Percentiles rank a stretch among this genome's conserved stretches.
phyloP scores from a whole-genome alignment of 2,888 invertebrate genomes.

The Dynastes maya region DNA sequence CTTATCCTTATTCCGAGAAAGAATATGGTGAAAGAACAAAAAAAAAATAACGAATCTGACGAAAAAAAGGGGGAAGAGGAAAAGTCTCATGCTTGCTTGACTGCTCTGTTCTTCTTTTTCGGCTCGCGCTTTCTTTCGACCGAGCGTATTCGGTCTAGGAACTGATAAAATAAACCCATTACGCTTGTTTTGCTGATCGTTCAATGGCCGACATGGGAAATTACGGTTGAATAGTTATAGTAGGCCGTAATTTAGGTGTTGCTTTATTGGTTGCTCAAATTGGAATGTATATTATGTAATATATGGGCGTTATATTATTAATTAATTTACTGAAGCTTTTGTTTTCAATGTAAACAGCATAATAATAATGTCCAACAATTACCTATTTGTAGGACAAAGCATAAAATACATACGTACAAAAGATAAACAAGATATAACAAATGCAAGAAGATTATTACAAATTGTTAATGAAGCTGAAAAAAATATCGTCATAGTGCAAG shows the following conservation, averaged over 20 bases:
- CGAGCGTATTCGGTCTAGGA: not conserved
- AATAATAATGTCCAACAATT: no score
- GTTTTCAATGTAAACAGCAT: no score
- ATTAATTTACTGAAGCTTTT: not conserved
- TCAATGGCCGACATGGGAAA: constrained; percentile 15
- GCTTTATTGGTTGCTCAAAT: not conserved
- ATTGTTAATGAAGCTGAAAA: no score
- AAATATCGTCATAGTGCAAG: no score
- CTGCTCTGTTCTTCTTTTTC: not conserved
- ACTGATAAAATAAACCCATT: not conserved
- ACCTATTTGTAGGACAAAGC: no score
- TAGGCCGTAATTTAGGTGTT: not conserved
- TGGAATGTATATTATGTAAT: not conserved
- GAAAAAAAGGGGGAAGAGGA: not conserved
- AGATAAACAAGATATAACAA: no score
- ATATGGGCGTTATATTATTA: constrained; percentile 5
- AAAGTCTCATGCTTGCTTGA: not conserved
- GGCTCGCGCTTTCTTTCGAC: not conserved
- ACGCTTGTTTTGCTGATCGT: constrained; percentile 14
- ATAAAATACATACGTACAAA: not conserved
- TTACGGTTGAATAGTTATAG: constrained; percentile 13
- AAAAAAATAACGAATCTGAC: constrained; percentile 9
- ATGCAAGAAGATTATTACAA: no score
- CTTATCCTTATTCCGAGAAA: not conserved
- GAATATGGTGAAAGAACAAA: not conserved